These are phyloP conservation scores for Dichetophora obliterata DNA, from an alignment of 2,888 invertebrate genomes.

Conservation along the genomic window DNA sequence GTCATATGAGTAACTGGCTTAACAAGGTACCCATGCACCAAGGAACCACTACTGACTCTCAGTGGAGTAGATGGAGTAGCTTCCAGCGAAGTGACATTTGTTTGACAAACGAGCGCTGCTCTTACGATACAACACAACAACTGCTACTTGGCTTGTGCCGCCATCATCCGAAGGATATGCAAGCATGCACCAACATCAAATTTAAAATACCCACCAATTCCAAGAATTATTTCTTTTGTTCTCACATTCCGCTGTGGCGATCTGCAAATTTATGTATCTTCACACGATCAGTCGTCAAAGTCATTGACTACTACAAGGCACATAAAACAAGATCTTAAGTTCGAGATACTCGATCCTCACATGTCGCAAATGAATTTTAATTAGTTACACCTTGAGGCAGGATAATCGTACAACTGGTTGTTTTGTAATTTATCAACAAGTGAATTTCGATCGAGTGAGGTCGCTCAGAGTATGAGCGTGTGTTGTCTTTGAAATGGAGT, in stretches of 20 bases:
- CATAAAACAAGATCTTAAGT: constrained; percentile 37
- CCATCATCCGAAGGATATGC: neutral
- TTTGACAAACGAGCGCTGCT: constrained; percentile 42
- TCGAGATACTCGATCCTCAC: constrained; percentile 29
- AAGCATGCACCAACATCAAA: neutral
- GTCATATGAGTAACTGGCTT: neutral
- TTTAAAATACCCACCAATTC: constrained; percentile 26
- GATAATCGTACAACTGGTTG: constrained; percentile 29
- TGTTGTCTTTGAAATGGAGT: neutral
- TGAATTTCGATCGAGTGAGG: neutral
- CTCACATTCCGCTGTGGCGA: neutral
- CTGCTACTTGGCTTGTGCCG: constrained; percentile 17
- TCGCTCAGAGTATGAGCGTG: neutral
- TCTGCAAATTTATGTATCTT: constrained; percentile 43
- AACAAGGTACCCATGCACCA: too few relatives aligned
- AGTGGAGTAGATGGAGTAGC: neutral
- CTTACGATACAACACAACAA: neutral
- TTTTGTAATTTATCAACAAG: constrained; percentile 12
- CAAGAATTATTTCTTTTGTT: constrained; percentile 33
- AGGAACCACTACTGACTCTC: neutral
- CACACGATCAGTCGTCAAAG: constrained; percentile 45
- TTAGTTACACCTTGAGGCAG: constrained; percentile 41
- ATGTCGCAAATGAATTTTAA: constrained; percentile 48
- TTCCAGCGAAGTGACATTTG: constrained; percentile 38
- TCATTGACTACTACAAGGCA: neutral